Evolutionary conservation across 30 jellyfish, hydroid and myxozoan species (phyloP).

Genomic region (Chrysaora quinquecirrha): DNA sequence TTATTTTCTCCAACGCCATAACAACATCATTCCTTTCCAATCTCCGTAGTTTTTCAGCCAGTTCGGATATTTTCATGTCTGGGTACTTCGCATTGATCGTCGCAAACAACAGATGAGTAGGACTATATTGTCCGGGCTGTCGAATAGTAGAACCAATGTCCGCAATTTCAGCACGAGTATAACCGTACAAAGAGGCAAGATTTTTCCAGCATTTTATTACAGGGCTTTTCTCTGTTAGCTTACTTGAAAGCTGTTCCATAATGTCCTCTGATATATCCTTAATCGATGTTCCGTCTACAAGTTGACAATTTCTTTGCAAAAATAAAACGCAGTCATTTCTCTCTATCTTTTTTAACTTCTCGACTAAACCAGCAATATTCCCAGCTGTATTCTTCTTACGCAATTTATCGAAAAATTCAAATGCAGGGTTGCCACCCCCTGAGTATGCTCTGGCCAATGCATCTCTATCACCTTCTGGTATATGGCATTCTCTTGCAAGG

Average conservation of each 20-base stretch:
- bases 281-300: not conserved
- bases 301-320: not conserved
- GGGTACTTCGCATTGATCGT: not conserved
- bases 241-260: not conserved
- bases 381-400: constrained; percentile 1
- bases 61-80: not conserved
- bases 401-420: not conserved
- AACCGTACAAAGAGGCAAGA: constrained; percentile 21
- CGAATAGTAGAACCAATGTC: not conserved
- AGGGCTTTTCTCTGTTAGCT: not conserved
- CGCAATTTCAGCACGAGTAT: not conserved
- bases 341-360: not conserved
- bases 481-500: not conserved
- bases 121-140: constrained; percentile 7
- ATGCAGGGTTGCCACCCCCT: constrained; percentile 54
- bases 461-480: constrained; percentile 14
- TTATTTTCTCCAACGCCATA: not conserved
- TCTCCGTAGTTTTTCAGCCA: not conserved
- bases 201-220: constrained; percentile 19
- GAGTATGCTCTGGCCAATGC: constrained; percentile 21
- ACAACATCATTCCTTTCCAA: not conserved
- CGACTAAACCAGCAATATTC: not conserved
- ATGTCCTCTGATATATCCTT: constrained; percentile 3
- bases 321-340: constrained; percentile 11
- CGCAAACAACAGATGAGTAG: not conserved